Evolutionary conservation across 35 echinoderm and acorn worm species (phyloP), one percentile per base, ranked within the genome.

Genomic region (Diadema setosum): DNA sequence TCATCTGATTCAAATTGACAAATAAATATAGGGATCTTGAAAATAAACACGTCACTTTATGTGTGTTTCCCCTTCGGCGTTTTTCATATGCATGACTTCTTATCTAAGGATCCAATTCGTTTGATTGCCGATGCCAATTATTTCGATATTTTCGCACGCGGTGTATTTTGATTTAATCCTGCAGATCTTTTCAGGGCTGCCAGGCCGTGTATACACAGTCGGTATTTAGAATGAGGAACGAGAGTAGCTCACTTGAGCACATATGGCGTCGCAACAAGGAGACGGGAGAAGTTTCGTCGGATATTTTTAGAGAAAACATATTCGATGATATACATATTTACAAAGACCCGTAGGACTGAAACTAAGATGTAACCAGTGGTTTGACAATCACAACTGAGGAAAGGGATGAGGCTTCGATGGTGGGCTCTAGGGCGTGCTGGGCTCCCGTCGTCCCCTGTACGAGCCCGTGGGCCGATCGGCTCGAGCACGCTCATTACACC

Each of bases 261-360:
- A 78, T 44, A 32, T 78, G 73, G 73, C 17, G 30, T 39, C 37
- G 73, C 33, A 78, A 67, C 37, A 67, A 67, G 37, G 29, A 67
- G 63, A 34, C 63, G 5, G 63, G 8, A 34, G 26, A 78, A 43
- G 25, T 3, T 11, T 35, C 73, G 40, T 42, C 73, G 73, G 73
- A 78, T 78, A 78, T 78, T 78, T 78, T 78, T 78, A 78, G 44
- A 78, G 73, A 78, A 78, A 78, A 78, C 73, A 78, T 78, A 78
- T 78, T 78, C 73, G 33, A 78, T 41, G 44, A 78, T 78, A 78
- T 78, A 78, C 73, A 78, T 78, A 78, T 78, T 78, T 78, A 78
- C 24, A 78, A 21, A 42, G 44, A 33, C 73, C 73, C 73, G 73
- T 25, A 78, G 73, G 35, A 41, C 44, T 78, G 73, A 42, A 78